Conservation (phyloP, 2,797 vertebrate species). For the Cichlasoma orientale region DNA sequence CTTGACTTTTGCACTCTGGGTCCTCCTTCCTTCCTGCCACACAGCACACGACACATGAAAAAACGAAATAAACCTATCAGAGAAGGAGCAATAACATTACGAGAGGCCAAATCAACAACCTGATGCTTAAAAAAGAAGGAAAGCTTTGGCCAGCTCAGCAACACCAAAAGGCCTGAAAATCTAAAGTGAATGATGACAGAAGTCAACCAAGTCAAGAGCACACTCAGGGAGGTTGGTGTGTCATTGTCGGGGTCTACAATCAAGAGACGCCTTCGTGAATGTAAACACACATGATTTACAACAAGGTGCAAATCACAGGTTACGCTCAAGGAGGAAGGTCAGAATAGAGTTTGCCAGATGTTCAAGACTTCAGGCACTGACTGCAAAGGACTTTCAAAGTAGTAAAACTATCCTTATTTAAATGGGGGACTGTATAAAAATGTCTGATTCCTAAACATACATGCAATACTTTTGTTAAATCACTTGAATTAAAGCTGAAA, state of each 20-base stretch:
- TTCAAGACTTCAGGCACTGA: too few species aligned
- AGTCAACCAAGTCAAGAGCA: not conserved
- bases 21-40: too few species aligned
- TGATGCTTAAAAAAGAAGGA: not conserved
- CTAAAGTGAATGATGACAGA: not conserved
- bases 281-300: not conserved
- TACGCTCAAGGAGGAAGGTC: not conserved
- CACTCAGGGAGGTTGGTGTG: too few species aligned
- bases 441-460: not conserved
- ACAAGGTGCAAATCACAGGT: not conserved
- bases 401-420: too few species aligned
- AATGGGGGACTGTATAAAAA: too few species aligned
- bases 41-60: not conserved
- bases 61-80: not conserved
- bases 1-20: too few species aligned
- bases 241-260: not conserved
- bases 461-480: not conserved
- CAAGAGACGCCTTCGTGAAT: not conserved
- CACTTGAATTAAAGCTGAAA: not conserved
- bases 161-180: not conserved
- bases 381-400: too few species aligned
- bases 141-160: not conserved
- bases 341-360: not conserved
- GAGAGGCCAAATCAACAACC: not conserved
- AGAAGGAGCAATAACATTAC: not conserved